Base-by-base conservation (phyloP, 23 tunicate genomes). In the Ascidia mentula region DNA sequence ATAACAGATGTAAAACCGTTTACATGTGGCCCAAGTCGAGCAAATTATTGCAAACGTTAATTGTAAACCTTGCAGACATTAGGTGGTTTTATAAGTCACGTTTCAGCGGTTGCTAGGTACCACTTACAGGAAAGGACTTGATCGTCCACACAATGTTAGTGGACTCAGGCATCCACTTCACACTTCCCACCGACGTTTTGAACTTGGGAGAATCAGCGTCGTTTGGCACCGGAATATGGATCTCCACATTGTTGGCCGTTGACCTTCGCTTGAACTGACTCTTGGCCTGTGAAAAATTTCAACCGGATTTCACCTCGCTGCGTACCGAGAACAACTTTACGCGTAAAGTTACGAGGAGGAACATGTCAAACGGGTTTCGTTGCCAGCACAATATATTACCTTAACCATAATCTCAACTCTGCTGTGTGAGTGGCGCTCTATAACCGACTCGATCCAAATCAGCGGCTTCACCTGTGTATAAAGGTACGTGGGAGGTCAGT, bases 201-300 rank as follows among this genome's bases (percentile, higher is more conserved):
- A 95, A 95, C 77, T 95, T 95, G 0, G 99, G 99, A 18, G 99
- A 85, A 74, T 95, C 99, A 18, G 99, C 99, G 69, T 95, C 99
- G 40, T 80, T 82, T 4, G 99, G 99, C 32, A 95, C 99, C 37
- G 99, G 96, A 0, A 95, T 88, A 59, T 71, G 79, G 40, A 95
- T 95, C 75, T 95, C 99, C 34, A 95, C 99, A 59, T 95, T 89
- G 79, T 95, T 95, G 6, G 99, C 99, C 33, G 99, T 95, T 18
- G 99, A 95, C 18, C 99, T 75, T 26, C 99, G 85, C 39, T 95
- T 95, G 75, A 95, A 95, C 82, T 95, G 99, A 85, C 91, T 85
- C 75, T 89, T 89, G 20, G 99, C 99, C 95, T 92, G 83, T 53
- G 28, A 53, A 53, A 53, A 53, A 20, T 28, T 20, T 3, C 12